Evolutionary conservation across 2,113 vertebrate genomes (phyloP).

Genomic region (Hydropotes inermis): DNA sequence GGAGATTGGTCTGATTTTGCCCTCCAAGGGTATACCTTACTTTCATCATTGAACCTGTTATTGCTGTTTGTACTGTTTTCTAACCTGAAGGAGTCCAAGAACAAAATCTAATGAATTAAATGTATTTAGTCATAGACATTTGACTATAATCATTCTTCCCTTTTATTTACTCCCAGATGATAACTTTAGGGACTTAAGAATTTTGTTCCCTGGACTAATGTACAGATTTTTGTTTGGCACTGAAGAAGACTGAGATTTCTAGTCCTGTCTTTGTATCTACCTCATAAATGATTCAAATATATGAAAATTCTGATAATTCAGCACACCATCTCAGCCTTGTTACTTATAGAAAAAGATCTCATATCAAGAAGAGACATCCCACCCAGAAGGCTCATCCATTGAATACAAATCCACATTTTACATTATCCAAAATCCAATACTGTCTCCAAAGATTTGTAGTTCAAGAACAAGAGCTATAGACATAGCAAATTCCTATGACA

Average conservation of each 20-base stretch:
- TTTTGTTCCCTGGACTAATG: neutral
- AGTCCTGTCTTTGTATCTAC: neutral
- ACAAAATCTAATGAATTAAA: neutral
- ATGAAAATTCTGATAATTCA: slow-evolving; percentile 29
- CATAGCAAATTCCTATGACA: slow-evolving; percentile 28
- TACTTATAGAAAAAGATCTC: slow-evolving; percentile 10
- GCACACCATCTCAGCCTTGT: neutral
- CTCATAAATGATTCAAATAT: slow-evolving; percentile 19
- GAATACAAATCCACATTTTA: slow-evolving; percentile 49
- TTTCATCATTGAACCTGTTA: neutral
- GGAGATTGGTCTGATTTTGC: slow-evolving; percentile 9
- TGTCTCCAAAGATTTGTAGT: slow-evolving; percentile 33
- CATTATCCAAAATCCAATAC: neutral
- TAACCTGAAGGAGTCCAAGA: neutral
- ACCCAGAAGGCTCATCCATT: slow-evolving; percentile 18
- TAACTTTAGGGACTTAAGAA: neutral
- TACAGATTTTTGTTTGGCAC: slow-evolving; percentile 5
- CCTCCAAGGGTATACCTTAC: neutral
- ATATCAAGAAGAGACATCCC: neutral
- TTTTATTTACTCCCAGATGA: slow-evolving; percentile 11
- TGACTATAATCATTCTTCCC: neutral
- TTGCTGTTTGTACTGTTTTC: neutral
- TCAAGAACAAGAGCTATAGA: slow-evolving; percentile 34
- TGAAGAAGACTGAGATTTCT: slow-evolving; percentile 27
- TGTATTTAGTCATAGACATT: neutral